phyloP scores from a whole-genome alignment of 1,140 invertebrate species.

The Macrobrachium nipponense region DNA sequence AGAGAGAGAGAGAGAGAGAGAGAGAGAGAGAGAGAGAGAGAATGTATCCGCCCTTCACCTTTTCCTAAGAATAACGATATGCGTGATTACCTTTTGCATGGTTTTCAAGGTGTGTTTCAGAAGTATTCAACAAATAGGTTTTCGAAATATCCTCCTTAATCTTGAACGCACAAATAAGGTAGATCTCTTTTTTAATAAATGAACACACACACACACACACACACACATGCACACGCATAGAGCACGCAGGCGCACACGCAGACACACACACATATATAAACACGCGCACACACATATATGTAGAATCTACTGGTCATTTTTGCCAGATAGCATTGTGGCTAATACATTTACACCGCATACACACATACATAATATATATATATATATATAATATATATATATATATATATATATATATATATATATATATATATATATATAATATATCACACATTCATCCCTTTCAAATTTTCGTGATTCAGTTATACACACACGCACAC shows the following conservation, averaged over 20 bases:
- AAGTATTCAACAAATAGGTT: no score
- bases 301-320: no score
- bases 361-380: background rate
- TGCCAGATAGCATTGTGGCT: no score
- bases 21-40: background rate
- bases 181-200: no score
- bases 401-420: background rate
- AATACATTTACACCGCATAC: background rate
- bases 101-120: no score
- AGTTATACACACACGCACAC: background rate
- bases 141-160: no score
- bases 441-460: background rate
- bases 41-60: no score
- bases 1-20: conserved; percentile 12
- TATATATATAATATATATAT: background rate
- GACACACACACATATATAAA: background rate
- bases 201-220: no score
- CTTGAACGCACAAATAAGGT: no score
- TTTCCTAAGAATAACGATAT: no score
- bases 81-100: no score
- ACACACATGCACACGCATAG: background rate
- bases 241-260: background rate
- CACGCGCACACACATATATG: background rate
- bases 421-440: conserved; percentile 16
- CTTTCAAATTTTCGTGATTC: background rate